These are phyloP conservation scores for Scaptomyza tumidula DNA, from an alignment of 2,888 invertebrate genomes.

Conservation along the genomic window DNA sequence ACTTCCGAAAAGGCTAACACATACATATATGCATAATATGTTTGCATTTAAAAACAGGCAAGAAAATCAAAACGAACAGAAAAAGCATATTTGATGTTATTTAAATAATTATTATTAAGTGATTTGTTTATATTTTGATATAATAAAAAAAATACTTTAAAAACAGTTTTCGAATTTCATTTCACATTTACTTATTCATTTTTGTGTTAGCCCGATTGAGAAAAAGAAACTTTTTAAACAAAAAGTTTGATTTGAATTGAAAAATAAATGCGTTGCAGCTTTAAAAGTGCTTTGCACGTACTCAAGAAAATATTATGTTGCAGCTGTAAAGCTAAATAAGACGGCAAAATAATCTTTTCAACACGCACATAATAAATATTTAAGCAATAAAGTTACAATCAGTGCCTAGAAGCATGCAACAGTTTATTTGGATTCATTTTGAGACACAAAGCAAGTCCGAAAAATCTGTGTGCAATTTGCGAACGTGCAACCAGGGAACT, in stretches of 20 bases:
- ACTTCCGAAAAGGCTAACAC: slow-evolving; percentile 19
- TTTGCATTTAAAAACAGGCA: no score
- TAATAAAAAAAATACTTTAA: not conserved
- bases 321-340: not conserved
- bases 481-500: slow-evolving; percentile 22
- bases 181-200: not conserved
- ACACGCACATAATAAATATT: slow-evolving; percentile 17
- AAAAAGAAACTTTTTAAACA: not conserved
- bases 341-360: not conserved
- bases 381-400: not conserved
- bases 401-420: slow-evolving; percentile 45
- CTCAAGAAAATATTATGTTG: not conserved
- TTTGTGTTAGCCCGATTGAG: no score
- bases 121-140: not conserved
- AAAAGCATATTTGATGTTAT: not conserved
- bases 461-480: slow-evolving; percentile 35
- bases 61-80: not conserved
- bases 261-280: not conserved
- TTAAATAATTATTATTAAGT: not conserved
- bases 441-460: not conserved
- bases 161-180: not conserved
- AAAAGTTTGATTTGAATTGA: not conserved
- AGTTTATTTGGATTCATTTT: slow-evolving; percentile 30
- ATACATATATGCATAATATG: not conserved
- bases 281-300: not conserved